Evolutionary conservation across 2,888 invertebrate species (phyloP), one percentile per base, ranked within the genome.

Genomic region (Herminia tarsipennalis): DNA sequence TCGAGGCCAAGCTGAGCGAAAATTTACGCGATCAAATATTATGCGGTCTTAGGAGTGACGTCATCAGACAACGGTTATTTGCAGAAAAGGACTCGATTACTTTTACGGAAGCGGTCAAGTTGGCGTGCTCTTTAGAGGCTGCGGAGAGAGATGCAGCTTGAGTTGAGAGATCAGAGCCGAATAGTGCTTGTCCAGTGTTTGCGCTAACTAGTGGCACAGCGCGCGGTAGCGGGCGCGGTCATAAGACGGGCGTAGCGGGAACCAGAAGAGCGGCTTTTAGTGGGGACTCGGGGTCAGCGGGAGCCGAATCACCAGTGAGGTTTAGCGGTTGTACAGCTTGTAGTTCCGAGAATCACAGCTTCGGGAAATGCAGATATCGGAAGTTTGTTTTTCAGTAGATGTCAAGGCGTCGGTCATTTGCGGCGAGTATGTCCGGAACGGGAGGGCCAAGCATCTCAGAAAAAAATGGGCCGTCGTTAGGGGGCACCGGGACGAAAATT

Each of bases 351-450:
- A 6, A 30, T 1, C 44, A 52, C 5, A 20, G 18, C 6, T 35
- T 9, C 5, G 28, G 18, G 6, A 13, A 21, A 1, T 56, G 55
- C 13, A 28, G 50, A 3, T 54, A 50, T 25, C 36, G 14, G 5
- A 18, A 41, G 0, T 51, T 33, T 12, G 34, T 17, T 5, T n/a
- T 58, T 52, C 25, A 46, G 41, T 1, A 29, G 16, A 6, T 56
- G 53, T 22, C 36, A 20, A 5, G 25, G 12, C 5, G 18, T 3
- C 3, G 61, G 55, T 0, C 60, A 57, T 13, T 21, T 58, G 5
- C 41, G 46, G 20, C 40, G 51, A 1, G 48, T 51, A 3, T 56
- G 56, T 9, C 39, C 41, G 1, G 33, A 30, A 6, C n/a, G n/a
- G n/a, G n/a, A n/a, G n/a, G n/a, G n/a, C n/a, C n/a, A n/a, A n/a